A percentile compares a stretch with the other conserved stretches of the same genome.
Evolutionary conservation across 2,888 invertebrate species (phyloP).

Genomic region (Synanthedon andrenaeformis): DNA sequence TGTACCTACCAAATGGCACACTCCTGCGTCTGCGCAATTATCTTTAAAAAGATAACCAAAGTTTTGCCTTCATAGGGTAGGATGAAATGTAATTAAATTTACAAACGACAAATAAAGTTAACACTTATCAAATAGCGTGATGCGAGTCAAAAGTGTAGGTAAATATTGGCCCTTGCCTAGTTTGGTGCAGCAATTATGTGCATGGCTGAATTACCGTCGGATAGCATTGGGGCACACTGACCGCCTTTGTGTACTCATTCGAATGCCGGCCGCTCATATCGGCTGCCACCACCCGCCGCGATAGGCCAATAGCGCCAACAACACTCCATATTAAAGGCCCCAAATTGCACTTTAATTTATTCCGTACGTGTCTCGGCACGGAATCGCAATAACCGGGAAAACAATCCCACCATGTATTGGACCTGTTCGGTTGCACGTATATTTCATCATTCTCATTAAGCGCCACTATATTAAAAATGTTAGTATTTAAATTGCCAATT

Average conservation of each 20-base stretch:
- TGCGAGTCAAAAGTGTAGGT: neutral
- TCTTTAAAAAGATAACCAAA: no score
- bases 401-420: constrained; percentile 57
- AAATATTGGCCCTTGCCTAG: neutral
- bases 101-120: neutral
- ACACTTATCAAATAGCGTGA: neutral
- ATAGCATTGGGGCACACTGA: constrained; percentile 16
- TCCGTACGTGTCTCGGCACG: constrained; percentile 66
- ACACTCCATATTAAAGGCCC: constrained; percentile 66
- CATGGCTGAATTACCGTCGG: constrained; percentile 48
- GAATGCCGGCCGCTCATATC: constrained; percentile 61
- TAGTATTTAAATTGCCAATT: no score
- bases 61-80: no score
- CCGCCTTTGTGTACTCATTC: constrained; percentile 61
- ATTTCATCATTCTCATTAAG: neutral
- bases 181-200: constrained; percentile 21
- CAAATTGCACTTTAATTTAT: constrained; percentile 70
- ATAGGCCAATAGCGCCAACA: constrained; percentile 59
- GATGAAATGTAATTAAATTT: no score
- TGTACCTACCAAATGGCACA: no score
- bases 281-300: constrained; percentile 38
- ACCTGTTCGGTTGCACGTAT: constrained; percentile 39
- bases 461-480: no score
- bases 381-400: constrained; percentile 65
- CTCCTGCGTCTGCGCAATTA: no score